Percentiles rank a stretch among this genome's conserved stretches.
These are phyloP conservation scores for Manis pentadactyla DNA, from an alignment of 2,797 vertebrate genomes.

Conservation along the genomic window DNA sequence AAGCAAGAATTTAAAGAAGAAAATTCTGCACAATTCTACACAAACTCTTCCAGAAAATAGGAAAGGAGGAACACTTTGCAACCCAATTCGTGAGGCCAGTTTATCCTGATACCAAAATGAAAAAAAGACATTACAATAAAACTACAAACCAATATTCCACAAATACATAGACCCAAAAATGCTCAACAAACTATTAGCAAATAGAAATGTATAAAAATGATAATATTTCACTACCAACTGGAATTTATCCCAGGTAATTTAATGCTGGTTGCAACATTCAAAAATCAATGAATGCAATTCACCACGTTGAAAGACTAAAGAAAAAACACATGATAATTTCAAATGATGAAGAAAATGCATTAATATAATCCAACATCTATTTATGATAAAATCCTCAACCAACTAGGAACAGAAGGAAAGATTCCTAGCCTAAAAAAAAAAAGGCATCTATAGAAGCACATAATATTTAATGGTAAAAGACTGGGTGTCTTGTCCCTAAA, in stretches of 20 bases:
- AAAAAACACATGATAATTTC: background rate
- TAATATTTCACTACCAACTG: background rate
- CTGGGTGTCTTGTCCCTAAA: background rate
- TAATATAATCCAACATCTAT: background rate
- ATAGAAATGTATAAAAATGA: background rate
- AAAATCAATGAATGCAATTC: background rate
- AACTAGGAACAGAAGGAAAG: constrained; percentile 35
- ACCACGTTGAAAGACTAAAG: background rate
- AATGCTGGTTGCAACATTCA: background rate
- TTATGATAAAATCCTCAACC: background rate
- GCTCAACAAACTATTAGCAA: background rate
- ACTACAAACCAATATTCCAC: background rate
- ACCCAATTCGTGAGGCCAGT: background rate
- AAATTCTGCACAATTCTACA: background rate
- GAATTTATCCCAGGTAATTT: background rate
- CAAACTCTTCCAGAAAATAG: background rate
- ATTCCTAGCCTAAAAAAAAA: background rate
- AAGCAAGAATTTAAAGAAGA: background rate
- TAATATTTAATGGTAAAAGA: background rate
- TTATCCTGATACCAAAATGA: background rate
- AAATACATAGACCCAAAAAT: background rate
- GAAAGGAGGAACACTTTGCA: background rate
- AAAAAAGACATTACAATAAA: background rate
- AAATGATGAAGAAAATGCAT: background rate
- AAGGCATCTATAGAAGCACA: background rate